These are phyloP conservation scores for Melipona quadrifasciata DNA, from an alignment of 1,140 invertebrate species.

Conservation along the genomic window DNA sequence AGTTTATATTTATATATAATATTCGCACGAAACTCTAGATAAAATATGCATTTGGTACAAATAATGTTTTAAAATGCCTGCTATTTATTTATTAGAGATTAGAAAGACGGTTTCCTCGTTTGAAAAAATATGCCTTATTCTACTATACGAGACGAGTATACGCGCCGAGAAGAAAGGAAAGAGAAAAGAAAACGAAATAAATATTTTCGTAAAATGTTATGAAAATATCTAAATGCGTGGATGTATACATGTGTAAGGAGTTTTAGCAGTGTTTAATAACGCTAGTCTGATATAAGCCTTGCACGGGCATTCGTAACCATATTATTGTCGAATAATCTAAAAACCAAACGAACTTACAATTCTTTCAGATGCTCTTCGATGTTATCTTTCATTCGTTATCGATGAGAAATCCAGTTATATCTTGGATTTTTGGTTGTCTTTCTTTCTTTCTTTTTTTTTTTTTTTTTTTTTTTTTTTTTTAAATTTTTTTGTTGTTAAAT, in stretches of 20 bases:
- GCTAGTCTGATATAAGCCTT: slow-evolving; percentile 43
- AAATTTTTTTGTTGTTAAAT: slow-evolving; percentile 8
- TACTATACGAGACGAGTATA: slow-evolving; percentile 3
- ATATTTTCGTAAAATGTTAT: neutral
- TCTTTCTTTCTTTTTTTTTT: too few species aligned
- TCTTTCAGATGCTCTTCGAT: slow-evolving; percentile 52
- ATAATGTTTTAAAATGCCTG: slow-evolving; percentile 16
- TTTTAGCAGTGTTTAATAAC: slow-evolving; percentile 8
- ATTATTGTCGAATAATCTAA: slow-evolving; percentile 65
- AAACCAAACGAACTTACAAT: slow-evolving; percentile 55
- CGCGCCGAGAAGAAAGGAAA: neutral
- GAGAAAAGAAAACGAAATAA: slow-evolving; percentile 9
- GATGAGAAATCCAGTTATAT: slow-evolving; percentile 55
- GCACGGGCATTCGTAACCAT: slow-evolving; percentile 40
- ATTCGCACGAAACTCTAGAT: slow-evolving; percentile 19
- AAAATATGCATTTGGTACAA: slow-evolving; percentile 26
- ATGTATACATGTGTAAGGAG: slow-evolving; percentile 25
- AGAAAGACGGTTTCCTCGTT: neutral
- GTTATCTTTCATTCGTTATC: slow-evolving; percentile 18
- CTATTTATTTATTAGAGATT: neutral
- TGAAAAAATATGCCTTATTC: slow-evolving; percentile 24
- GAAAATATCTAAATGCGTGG: slow-evolving; percentile 6
- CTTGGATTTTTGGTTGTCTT: slow-evolving; percentile 25
- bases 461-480: too few species aligned
- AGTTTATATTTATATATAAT: slow-evolving; percentile 1